Evolutionary conservation across 37 sponge, comb jelly and placozoan species (phyloP).

Genomic region (Diacarnus erythraeanus): DNA sequence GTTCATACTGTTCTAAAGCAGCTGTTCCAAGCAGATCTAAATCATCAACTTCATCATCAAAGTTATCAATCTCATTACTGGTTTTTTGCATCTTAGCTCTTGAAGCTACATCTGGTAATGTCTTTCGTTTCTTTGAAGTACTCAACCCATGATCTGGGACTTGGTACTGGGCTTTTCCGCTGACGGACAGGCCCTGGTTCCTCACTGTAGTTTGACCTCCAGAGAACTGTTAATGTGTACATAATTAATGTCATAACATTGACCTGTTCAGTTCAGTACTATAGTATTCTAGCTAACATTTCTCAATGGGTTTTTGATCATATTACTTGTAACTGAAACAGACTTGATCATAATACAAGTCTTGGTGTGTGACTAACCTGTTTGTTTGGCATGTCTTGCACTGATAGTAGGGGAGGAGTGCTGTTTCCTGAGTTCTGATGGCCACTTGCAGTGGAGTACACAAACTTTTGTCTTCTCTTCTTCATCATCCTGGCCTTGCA

Average conservation of each 20-base stretch:
- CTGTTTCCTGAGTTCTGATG: too few species aligned
- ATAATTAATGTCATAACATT: too few species aligned
- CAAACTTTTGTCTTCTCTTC: neutral
- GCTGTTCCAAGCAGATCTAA: conserved; percentile 56
- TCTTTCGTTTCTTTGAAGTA: neutral
- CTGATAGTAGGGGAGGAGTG: neutral
- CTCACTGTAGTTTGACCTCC: neutral
- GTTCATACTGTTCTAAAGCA: conserved; percentile 50
- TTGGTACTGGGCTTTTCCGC: neutral
- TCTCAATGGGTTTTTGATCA: neutral
- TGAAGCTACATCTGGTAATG: neutral
- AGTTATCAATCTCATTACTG: neutral
- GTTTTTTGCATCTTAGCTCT: neutral
- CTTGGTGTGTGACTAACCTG: neutral
- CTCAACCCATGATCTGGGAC: too few species aligned
- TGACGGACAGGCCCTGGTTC: neutral
- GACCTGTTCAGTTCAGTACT: too few species aligned
- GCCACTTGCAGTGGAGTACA: neutral
- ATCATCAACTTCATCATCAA: conserved; percentile 39
- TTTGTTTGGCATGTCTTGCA: neutral
- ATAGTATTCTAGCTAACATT: neutral
- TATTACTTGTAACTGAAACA: neutral
- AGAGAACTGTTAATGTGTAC: neutral
- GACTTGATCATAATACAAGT: too few species aligned
- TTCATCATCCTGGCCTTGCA: neutral